Conservation (phyloP, 2,888 invertebrate species). For the Pristionchus entomophagus region DNA sequence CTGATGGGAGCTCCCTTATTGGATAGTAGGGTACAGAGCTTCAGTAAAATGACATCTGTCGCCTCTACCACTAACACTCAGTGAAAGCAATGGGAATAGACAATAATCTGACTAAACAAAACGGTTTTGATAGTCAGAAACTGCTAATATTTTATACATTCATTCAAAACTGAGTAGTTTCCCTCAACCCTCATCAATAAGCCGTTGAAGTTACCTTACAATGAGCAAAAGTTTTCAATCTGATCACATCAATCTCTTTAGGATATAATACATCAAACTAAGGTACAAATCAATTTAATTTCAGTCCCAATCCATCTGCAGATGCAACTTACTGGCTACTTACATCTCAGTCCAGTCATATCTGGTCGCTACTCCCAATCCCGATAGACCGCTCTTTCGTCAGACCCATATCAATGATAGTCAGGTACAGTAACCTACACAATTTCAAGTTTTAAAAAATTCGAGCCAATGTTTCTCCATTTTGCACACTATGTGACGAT, state of each 20-base stretch:
- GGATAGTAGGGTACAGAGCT: neutral
- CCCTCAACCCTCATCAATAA: neutral
- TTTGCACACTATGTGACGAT: neutral
- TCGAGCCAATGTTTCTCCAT: neutral
- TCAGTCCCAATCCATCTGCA: neutral
- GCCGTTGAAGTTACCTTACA: neutral
- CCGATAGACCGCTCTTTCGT: neutral
- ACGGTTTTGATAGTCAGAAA: neutral
- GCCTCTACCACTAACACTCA: neutral
- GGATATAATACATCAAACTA: neutral
- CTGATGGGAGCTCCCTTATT: slow-evolving; percentile 6
- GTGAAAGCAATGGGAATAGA: neutral
- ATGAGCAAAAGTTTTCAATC: neutral
- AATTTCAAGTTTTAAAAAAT: neutral
- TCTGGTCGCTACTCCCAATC: neutral
- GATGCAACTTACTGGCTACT: neutral
- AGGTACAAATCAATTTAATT: neutral
- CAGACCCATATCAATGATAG: neutral
- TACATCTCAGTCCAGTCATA: neutral
- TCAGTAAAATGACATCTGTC: neutral
- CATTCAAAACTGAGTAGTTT: neutral
- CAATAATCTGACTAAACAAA: neutral
- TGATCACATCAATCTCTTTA: neutral
- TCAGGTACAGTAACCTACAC: neutral
- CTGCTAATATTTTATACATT: neutral